phyloP scores from a whole-genome alignment of 1,140 invertebrate genomes.

The Trissolcus basalis region DNA sequence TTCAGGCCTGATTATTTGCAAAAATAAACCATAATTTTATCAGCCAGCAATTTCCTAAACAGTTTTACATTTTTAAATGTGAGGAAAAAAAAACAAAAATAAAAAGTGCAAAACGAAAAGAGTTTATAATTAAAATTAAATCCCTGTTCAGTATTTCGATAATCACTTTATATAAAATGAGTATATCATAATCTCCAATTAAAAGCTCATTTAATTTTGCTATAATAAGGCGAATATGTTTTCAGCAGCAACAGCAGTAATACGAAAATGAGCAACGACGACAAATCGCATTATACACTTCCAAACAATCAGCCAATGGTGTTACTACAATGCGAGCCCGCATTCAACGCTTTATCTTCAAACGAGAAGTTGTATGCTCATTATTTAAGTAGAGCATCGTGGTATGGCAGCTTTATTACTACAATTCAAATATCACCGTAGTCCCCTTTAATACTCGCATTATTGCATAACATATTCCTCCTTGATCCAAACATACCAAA shows the following conservation, averaged over 20 bases:
- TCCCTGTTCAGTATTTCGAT: no score
- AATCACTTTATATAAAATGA: no score
- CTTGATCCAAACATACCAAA: conserved; percentile 80
- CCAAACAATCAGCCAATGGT: conserved; percentile 91
- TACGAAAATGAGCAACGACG: conserved; percentile 70
- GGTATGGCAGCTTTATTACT: conserved; percentile 91
- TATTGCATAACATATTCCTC: conserved; percentile 90
- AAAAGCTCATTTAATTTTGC: no score
- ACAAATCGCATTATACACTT: conserved; percentile 79
- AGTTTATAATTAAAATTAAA: no score
- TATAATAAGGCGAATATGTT: no score
- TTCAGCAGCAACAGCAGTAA: background rate
- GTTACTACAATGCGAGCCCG: conserved; percentile 86
- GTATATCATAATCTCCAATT: no score
- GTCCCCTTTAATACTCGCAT: conserved; percentile 89
- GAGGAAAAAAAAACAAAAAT: no score
- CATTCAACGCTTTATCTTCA: conserved; percentile 87
- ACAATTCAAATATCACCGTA: conserved; percentile 91
- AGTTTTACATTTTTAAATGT: no score
- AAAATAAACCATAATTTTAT: no score
- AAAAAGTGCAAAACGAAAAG: no score
- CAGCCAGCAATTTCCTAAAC: no score
- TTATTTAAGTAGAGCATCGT: conserved; percentile 91
- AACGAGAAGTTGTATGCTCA: conserved; percentile 94
- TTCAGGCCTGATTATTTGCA: no score